phyloP scores from a whole-genome alignment of 2,113 vertebrate genomes.

The Dasypus novemcinctus region DNA sequence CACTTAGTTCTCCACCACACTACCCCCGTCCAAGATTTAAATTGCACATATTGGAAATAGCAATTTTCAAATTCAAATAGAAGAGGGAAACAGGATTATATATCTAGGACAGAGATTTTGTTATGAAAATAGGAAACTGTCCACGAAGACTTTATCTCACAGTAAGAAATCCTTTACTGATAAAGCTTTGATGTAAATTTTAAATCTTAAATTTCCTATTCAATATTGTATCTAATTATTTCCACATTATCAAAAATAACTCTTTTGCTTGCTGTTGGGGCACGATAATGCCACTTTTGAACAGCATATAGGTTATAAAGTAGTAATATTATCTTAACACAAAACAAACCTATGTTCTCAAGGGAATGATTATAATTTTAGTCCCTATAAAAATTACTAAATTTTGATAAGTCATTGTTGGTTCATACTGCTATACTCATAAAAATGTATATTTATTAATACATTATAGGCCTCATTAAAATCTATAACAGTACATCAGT shows the following conservation, averaged over 20 bases:
- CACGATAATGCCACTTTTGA: not conserved
- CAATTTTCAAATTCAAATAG: not conserved
- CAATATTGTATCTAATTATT: not conserved
- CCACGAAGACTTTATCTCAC: not conserved
- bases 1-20: not conserved
- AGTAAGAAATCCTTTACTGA: conserved; percentile 11
- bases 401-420: conserved; percentile 76
- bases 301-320: not conserved
- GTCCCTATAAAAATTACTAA: conserved; percentile 47
- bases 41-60: not conserved
- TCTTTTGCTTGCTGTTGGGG: not conserved
- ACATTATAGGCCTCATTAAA: conserved; percentile 81
- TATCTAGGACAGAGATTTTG: not conserved
- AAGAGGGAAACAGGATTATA: not conserved
- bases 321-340: not conserved
- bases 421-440: conserved; percentile 62
- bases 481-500: conserved; percentile 79
- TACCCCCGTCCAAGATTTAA: not conserved
- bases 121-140: not conserved
- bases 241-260: not conserved
- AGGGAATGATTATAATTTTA: conserved; percentile 35
- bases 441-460: conserved; percentile 79
- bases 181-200: not conserved
- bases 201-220: conserved; percentile 8
- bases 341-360: conserved; percentile 44